phyloP scores from a whole-genome alignment of 53 echinoderm and acorn worm genomes.

The Holothuria leucospilota region DNA sequence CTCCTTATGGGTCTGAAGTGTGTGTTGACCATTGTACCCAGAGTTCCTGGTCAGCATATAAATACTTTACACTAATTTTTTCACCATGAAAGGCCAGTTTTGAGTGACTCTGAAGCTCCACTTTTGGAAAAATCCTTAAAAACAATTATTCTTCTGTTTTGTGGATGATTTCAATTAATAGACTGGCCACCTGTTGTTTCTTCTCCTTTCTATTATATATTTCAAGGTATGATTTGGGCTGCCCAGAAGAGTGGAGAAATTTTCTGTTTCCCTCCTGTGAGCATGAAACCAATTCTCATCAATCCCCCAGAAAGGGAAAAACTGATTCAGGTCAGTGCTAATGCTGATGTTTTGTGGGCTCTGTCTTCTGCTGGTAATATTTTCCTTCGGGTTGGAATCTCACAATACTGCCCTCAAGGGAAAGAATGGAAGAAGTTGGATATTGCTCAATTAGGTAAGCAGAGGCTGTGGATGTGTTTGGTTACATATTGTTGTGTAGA shows the following conservation, averaged over 20 bases:
- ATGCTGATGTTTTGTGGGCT: conserved; percentile 87
- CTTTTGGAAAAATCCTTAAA: too few species aligned
- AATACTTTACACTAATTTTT: too few species aligned
- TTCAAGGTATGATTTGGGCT: conserved; percentile 91
- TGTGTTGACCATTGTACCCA: too few species aligned
- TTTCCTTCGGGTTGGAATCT: conserved; percentile 76
- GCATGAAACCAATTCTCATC: conserved; percentile 80
- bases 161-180: too few species aligned
- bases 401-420: conserved; percentile 76
- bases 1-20: too few species aligned
- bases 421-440: conserved; percentile 82
- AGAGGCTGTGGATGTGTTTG: too few species aligned
- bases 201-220: neutral
- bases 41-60: too few species aligned
- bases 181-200: too few species aligned
- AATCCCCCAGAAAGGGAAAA: conserved; percentile 76
- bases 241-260: conserved; percentile 87
- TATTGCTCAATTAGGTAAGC: conserved; percentile 86
- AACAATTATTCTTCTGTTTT: too few species aligned
- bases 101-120: too few species aligned
- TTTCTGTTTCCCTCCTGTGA: conserved; percentile 90
- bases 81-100: too few species aligned
- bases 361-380: conserved; percentile 64
- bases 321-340: conserved; percentile 83
- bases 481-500: too few species aligned